Conservation (phyloP, 2,113 vertebrate genomes). For the Lampris megalopsis region DNA sequence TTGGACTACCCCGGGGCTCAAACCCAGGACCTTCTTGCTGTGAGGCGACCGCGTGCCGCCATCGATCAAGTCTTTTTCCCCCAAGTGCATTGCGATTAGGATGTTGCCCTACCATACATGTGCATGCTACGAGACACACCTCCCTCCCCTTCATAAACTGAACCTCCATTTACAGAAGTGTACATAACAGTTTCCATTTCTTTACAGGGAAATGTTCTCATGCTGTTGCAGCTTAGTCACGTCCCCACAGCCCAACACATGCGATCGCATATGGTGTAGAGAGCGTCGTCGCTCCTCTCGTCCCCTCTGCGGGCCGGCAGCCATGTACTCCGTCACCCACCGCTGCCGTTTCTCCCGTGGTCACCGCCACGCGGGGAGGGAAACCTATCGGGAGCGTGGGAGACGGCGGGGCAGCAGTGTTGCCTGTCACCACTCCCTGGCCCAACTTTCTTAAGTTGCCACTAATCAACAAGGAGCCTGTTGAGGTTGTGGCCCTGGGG, state of each 20-base stretch:
- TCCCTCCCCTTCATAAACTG: constrained; percentile 70
- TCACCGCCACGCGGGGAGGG: constrained; percentile 11
- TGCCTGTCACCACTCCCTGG: constrained; percentile 48
- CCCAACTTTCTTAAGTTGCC: constrained; percentile 77
- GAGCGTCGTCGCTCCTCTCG: not conserved
- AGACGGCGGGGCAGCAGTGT: constrained; percentile 33
- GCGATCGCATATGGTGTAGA: not conserved
- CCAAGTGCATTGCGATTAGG: no score
- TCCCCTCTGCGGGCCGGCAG: not conserved
- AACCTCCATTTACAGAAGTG: constrained; percentile 69
- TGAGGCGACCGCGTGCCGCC: no score
- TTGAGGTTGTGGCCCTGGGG: constrained; percentile 74
- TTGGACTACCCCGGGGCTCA: no score
- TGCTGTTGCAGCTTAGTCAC: constrained; percentile 6
- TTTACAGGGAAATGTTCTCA: constrained; percentile 21
- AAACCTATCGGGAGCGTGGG: constrained; percentile 10
- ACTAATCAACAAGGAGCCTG: constrained; percentile 80
- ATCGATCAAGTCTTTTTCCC: no score
- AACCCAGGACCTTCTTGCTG: no score
- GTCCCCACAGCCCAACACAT: constrained; percentile 23
- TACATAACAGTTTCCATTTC: constrained; percentile 78
- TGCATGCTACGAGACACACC: constrained; percentile 19
- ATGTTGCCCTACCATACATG: constrained; percentile 20
- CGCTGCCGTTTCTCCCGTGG: not conserved
- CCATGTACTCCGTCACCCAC: not conserved